phyloP scores from a whole-genome alignment of 1,140 invertebrate species.

The Thrips palmi region DNA sequence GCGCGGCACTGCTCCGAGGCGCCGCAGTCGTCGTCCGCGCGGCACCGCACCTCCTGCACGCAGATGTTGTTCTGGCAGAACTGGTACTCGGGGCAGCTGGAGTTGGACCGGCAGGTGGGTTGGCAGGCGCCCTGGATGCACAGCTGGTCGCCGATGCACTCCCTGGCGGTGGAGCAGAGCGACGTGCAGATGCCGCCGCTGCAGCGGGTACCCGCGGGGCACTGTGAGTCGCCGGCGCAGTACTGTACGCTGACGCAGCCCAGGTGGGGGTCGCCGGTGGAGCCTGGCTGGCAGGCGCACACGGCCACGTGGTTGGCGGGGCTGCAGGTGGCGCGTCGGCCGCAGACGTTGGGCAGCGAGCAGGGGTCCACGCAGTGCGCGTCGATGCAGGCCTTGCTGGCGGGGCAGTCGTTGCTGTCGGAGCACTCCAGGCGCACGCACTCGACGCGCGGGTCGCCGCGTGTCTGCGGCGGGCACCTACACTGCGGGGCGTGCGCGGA shows the following conservation, averaged over 20 bases:
- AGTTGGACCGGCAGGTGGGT: constrained; percentile 54
- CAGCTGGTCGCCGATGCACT: constrained; percentile 61
- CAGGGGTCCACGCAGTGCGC: constrained; percentile 67
- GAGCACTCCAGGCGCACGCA: constrained; percentile 58
- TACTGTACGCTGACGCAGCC: constrained; percentile 63
- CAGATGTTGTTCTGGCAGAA: constrained; percentile 68
- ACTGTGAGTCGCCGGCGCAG: constrained; percentile 55
- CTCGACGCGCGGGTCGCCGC: constrained; percentile 45
- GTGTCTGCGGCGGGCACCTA: constrained; percentile 52
- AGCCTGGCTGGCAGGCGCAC: constrained; percentile 61
- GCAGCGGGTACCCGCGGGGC: constrained; percentile 60
- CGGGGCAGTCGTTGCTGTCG: constrained; percentile 55
- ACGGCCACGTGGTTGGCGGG: constrained; percentile 38
- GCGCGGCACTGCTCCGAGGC: constrained; percentile 43
- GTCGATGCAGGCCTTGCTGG: constrained; percentile 51
- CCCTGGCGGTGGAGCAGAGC: constrained; percentile 51
- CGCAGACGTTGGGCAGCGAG: constrained; percentile 58
- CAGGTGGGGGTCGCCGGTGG: constrained; percentile 66
- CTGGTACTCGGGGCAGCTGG: constrained; percentile 61
- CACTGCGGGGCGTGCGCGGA: constrained; percentile 48
- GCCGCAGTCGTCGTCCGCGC: constrained; percentile 45
- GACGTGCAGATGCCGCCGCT: constrained; percentile 60
- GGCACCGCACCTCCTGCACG: constrained; percentile 56
- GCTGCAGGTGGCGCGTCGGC: constrained; percentile 39
- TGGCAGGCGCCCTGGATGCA: constrained; percentile 63